Evolutionary conservation across 2,888 invertebrate genomes (phyloP).

Genomic region (Sinohyriopsis cumingii): DNA sequence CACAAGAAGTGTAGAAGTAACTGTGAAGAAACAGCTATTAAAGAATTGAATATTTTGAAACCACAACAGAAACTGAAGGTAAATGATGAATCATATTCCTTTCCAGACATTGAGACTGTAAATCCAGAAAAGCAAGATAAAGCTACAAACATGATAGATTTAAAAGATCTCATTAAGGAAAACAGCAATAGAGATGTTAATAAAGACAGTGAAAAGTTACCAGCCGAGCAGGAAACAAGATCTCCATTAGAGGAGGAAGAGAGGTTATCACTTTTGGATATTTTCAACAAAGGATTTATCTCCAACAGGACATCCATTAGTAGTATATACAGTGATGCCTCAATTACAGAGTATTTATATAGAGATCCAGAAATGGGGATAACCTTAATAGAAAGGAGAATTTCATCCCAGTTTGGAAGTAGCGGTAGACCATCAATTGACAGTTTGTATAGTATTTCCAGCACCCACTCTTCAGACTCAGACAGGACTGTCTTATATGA

Average conservation of each 20-base stretch:
- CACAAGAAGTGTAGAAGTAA: too few relatives aligned
- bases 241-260: not conserved
- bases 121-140: too few relatives aligned
- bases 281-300: not conserved
- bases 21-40: too few relatives aligned
- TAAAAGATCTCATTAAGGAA: not conserved
- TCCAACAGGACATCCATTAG: slow-evolving; percentile 25
- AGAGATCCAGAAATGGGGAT: slow-evolving; percentile 57
- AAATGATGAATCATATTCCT: too few relatives aligned
- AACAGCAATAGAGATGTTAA: slow-evolving; percentile 5
- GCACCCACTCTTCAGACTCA: slow-evolving; percentile 27
- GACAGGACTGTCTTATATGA: slow-evolving; percentile 40
- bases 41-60: too few relatives aligned
- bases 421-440: slow-evolving; percentile 50
- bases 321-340: slow-evolving; percentile 47
- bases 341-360: slow-evolving; percentile 55
- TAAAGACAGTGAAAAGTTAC: not conserved
- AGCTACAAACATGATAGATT: not conserved
- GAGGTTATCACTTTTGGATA: not conserved
- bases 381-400: slow-evolving; percentile 54
- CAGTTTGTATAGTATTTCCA: slow-evolving; percentile 36
- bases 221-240: not conserved
- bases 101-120: too few relatives aligned
- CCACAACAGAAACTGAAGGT: too few relatives aligned
- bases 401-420: slow-evolving; percentile 56